Base-by-base conservation (phyloP, 2,888 invertebrate genomes). In the Tanytarsus gracilentus region DNA sequence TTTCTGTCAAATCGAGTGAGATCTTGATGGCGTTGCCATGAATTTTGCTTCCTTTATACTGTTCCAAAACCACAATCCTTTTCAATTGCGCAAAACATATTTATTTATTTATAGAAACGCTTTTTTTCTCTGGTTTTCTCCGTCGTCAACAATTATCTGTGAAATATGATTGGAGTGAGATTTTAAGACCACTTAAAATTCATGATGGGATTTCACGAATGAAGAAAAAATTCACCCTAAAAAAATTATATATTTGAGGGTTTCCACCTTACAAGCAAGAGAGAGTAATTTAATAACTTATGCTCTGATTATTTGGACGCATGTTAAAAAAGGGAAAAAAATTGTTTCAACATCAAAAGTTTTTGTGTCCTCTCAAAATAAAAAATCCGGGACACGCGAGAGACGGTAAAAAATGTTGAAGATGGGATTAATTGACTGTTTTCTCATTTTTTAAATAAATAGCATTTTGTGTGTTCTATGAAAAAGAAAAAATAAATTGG, bases 121-220 rank as follows among this genome's bases (percentile, higher is more conserved):
- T 33, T 11, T 36, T 36, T 16, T 14, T 36, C 16, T 36, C 36
- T 36, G 14, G 6, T 36, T 36, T 36, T 16, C 16, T 36, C 16
- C 11, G 1, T 7, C 7, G 5, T 36, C n/a, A n/a, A n/a, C n/a
- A n/a, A n/a, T n/a, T n/a, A n/a, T n/a, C n/a, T n/a, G n/a, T n/a
- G n/a, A n/a, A n/a, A n/a, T n/a, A n/a, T n/a, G 23, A 58, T 16
- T 14, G 26, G 30, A 58, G 8, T 21, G 52, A 29, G 25, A 48
- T 29, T 21, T 40, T 44, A 48, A 58, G 48, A 58, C 58, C 58
- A 58, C 58, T 58, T 58, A 58, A 58, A 58, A 58, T 58, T 58
- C 58, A 58, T 58, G 58, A 58, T 58, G 48, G 58, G 58, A 58
- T 58, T 58, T 58, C 23, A 27, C 27, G 44, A 44, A 44, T 48